Conservation (phyloP, 2,113 vertebrate genomes). For the Ictalurus punctatus region DNA sequence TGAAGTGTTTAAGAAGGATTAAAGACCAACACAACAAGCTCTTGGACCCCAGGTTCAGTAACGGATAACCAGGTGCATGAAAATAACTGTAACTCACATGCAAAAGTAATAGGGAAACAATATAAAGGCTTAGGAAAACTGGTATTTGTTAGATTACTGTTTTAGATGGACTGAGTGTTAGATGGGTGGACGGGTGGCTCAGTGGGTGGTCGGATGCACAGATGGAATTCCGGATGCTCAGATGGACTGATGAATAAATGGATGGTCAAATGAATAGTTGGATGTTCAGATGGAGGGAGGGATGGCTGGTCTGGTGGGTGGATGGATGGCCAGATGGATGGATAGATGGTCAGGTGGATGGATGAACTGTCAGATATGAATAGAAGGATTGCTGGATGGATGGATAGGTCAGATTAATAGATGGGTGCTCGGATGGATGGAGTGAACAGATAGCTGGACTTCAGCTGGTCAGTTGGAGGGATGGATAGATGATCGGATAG, state of each 20-base stretch:
- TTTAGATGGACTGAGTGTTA: not conserved
- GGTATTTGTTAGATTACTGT: not conserved
- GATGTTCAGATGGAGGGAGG: not conserved
- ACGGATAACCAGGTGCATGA: not conserved
- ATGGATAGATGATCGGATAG: not conserved
- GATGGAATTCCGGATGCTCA: not conserved
- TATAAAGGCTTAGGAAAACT: not conserved
- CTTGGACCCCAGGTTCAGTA: not conserved
- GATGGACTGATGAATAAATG: not conserved
- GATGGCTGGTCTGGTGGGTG: not conserved
- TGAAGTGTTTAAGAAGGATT: constrained; percentile 10
- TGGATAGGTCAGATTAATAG: not conserved
- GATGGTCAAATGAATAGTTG: not conserved
- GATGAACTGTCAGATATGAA: not conserved
- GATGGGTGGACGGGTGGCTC: not conserved
- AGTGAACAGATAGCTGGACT: not conserved
- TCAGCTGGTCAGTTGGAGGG: not conserved
- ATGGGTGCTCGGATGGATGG: not conserved
- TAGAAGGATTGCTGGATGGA: not conserved
- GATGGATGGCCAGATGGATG: not conserved
- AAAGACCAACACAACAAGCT: not conserved
- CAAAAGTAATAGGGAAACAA: not conserved
- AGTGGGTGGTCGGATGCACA: not conserved
- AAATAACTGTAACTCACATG: not conserved
- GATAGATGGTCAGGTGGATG: not conserved